Percentiles rank a stretch among this genome's conserved stretches.
Conservation (phyloP, 2,797 vertebrate genomes). For the Paramormyrops hopkinsi region DNA sequence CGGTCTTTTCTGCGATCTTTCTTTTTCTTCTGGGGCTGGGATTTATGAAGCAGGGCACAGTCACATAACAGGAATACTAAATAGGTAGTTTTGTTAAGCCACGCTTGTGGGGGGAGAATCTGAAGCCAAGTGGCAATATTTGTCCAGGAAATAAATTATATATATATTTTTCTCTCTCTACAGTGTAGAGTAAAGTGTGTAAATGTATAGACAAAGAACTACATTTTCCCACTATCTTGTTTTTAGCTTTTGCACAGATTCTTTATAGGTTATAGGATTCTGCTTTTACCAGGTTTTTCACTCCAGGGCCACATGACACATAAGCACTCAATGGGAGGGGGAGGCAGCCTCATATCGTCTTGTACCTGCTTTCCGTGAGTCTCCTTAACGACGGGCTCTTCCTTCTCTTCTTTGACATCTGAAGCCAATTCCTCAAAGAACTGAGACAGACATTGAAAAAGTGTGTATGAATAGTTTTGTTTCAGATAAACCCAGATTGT, state of each 20-base stretch:
- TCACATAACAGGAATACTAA: neutral
- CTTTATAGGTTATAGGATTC: neutral
- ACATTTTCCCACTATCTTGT: neutral
- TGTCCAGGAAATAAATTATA: neutral
- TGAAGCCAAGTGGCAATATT: neutral
- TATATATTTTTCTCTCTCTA: neutral
- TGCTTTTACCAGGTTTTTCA: neutral
- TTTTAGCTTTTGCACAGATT: neutral
- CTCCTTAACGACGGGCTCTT: conserved; percentile 59
- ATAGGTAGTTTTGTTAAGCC: neutral
- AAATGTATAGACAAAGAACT: neutral
- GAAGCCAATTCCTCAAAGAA: conserved; percentile 82
- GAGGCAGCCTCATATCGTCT: too few relatives aligned
- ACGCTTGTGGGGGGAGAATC: neutral
- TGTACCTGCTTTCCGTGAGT: conserved; percentile 58
- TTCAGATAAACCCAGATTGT: neutral
- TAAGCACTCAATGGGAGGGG: neutral
- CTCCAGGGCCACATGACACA: neutral
- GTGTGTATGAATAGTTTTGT: neutral
- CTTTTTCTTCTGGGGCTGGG: conserved; percentile 71
- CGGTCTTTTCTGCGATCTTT: conserved; percentile 69
- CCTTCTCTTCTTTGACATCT: conserved; percentile 63
- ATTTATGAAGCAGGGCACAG: neutral
- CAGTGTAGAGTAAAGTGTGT: neutral
- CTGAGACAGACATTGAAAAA: conserved; percentile 44